Evolutionary conservation across 2,797 vertebrate species (phyloP), one percentile per base, ranked within the genome.

Genomic region (Peromyscus attwateri): DNA sequence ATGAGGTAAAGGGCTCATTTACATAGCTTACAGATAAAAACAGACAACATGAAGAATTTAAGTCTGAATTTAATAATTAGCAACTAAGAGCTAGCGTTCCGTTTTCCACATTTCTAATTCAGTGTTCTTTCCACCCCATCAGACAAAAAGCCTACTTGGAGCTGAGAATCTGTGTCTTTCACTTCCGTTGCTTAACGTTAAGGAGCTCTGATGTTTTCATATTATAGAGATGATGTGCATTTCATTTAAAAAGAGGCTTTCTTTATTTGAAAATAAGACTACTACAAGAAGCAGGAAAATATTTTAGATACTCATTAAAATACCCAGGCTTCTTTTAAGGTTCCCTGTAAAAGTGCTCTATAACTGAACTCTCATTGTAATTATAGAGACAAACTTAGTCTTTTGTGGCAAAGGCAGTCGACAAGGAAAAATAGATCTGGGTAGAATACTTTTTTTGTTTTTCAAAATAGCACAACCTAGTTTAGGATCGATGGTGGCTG

Each of bases 401-500:
- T 94, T 98, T 97, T 97, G 97, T 96, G 97, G 97, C 77, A 73
- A 97, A 96, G 91, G 96, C 96, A 94, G 94, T 91, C 89, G 96
- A 97, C 95, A 92, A 91, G 89, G 68, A 92, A 97, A 92, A 97
- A 95, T 84, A 97, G 84, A 89, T 97, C 91, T 95, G 94, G 57
- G 64, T 94, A 95, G 97, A 97, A 96, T 68, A 62, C 80, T 46
- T 95, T 92, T 85, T 96, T 88, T 96, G 73, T 91, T 94, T 97
- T 96, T 96, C 87, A 96, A 97, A 98, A 97, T 92, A 96, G 90
- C 81, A 83, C 91, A 90, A 90, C 94, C 83, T 88, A 95, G 95
- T 97, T 98, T 97, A 96, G 95, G 91, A 98, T 90, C 68, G 90
- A 95, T 40, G 93, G 77, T 87, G 93, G 84, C 95, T 89, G 97